Percentiles rank a stretch among this genome's conserved stretches.
These are phyloP conservation scores for Montipora sp. DNA, from an alignment of 64 coral and sea anemone genomes.

Conservation along the genomic window DNA sequence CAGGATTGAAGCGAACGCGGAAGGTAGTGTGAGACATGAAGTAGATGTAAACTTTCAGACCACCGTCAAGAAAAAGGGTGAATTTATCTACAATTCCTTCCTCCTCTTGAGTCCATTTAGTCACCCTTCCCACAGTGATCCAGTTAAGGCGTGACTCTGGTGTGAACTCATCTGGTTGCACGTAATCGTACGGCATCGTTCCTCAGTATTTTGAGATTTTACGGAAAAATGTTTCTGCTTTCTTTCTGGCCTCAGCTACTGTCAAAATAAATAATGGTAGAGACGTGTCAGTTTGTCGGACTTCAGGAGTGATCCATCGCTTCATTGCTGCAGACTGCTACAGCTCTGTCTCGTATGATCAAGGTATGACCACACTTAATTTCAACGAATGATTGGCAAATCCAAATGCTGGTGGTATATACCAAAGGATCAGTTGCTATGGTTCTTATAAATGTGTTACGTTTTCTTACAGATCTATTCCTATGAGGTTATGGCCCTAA, in stretches of 20 bases:
- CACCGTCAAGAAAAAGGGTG: constrained; percentile 63
- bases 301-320: too few relatives aligned
- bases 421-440: too few relatives aligned
- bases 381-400: too few relatives aligned
- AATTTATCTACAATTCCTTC: constrained; percentile 83
- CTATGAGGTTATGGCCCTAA: too few relatives aligned
- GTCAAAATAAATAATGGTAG: too few relatives aligned
- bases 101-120: constrained; percentile 70
- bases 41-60: constrained; percentile 72
- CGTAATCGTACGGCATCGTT: constrained; percentile 69
- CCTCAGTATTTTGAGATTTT: not conserved
- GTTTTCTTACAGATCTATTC: too few relatives aligned
- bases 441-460: too few relatives aligned
- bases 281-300: too few relatives aligned
- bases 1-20: constrained; percentile 81
- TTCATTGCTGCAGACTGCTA: too few relatives aligned
- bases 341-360: too few relatives aligned
- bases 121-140: constrained; percentile 47
- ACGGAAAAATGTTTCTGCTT: not conserved
- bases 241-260: not conserved
- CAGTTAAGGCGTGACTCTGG: constrained; percentile 69
- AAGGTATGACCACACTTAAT: too few relatives aligned
- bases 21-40: constrained; percentile 64
- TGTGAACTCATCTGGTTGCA: constrained; percentile 76
- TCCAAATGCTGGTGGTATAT: too few relatives aligned